phyloP scores from a whole-genome alignment of 2,113 vertebrate species.

The Halichoeres trimaculatus region DNA sequence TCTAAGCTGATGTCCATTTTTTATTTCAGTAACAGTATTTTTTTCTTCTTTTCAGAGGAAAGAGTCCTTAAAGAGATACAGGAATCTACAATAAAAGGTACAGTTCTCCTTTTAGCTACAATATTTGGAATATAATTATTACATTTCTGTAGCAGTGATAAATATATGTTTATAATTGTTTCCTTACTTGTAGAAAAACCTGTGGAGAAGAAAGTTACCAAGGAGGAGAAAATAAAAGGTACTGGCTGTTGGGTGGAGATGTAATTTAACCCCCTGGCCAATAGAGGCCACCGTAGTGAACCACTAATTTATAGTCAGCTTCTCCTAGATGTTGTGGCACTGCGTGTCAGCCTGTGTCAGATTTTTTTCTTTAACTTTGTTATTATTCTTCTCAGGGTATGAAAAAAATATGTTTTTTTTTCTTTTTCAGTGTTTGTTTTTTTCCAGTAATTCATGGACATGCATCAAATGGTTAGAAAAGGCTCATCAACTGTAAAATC shows the following conservation, averaged over 20 bases:
- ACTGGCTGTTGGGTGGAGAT: background rate
- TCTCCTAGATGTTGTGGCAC: too few relatives aligned
- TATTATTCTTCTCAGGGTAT: too few relatives aligned
- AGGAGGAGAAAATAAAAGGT: constrained; percentile 73
- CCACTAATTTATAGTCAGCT: too few relatives aligned
- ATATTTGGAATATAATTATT: background rate
- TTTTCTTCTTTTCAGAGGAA: constrained; percentile 46
- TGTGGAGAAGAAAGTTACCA: constrained; percentile 65
- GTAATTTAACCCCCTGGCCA: too few relatives aligned
- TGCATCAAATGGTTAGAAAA: too few relatives aligned
- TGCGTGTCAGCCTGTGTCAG: too few relatives aligned
- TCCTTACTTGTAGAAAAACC: constrained; percentile 53
- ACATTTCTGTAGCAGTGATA: background rate
- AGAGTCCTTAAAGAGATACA: constrained; percentile 69
- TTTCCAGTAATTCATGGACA: too few relatives aligned
- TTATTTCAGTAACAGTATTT: background rate
- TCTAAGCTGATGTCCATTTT: background rate
- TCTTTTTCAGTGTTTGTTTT: too few relatives aligned
- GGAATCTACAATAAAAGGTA: constrained; percentile 67
- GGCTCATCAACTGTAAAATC: too few relatives aligned
- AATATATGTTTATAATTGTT: background rate
- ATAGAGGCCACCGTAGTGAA: too few relatives aligned
- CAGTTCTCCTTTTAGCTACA: background rate
- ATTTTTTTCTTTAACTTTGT: too few relatives aligned
- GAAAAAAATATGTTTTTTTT: too few relatives aligned